phyloP scores from a whole-genome alignment of 2,797 vertebrate species.

The Balearica regulorum region DNA sequence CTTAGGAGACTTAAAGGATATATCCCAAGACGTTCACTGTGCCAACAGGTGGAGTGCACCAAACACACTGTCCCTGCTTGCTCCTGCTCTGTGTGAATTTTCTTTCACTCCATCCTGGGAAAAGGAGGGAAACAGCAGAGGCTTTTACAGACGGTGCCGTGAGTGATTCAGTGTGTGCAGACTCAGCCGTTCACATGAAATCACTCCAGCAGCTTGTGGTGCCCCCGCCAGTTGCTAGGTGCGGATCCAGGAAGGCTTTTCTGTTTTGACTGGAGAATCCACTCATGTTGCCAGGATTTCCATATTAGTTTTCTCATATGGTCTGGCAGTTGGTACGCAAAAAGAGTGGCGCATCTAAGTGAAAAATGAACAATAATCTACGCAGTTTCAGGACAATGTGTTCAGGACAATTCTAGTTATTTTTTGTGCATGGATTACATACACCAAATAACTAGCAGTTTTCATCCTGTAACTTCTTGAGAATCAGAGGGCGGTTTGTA shows the following conservation, averaged over 20 bases:
- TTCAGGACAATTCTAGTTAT: neutral
- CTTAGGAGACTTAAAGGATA: neutral
- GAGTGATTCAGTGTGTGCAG: neutral
- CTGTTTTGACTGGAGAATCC: conserved; percentile 42
- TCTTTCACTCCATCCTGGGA: neutral
- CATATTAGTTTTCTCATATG: neutral
- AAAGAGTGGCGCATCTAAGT: neutral
- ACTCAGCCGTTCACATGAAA: neutral
- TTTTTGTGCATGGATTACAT: neutral
- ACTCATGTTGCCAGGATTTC: neutral
- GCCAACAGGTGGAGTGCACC: neutral
- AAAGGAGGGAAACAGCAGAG: neutral
- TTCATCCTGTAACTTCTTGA: neutral
- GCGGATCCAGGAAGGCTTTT: neutral
- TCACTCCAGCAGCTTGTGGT: neutral
- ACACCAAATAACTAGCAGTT: neutral
- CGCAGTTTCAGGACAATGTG: neutral
- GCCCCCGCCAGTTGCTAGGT: neutral
- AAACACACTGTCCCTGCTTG: neutral
- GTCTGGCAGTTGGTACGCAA: neutral
- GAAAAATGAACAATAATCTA: neutral
- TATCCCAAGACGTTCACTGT: neutral
- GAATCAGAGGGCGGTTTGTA: neutral
- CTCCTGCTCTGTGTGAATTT: neutral
- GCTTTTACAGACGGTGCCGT: neutral